Percentiles rank a stretch among this genome's conserved stretches.
Conservation (phyloP, 2,888 invertebrate species). For the Tuberolachnus salignus region DNA sequence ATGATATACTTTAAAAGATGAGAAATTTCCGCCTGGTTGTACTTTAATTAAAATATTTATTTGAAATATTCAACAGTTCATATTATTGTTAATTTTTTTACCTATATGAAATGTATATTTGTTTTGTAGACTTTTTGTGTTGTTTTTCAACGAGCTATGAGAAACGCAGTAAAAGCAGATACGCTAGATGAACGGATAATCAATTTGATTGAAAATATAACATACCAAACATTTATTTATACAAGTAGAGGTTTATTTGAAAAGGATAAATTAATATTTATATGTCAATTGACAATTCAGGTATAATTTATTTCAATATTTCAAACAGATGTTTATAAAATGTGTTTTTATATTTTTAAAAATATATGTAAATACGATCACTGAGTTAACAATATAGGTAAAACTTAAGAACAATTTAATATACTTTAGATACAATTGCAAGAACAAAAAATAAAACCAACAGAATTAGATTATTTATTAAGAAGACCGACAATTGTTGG, state of each 20-base stretch:
- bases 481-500: constrained; percentile 81
- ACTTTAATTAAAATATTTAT: neutral
- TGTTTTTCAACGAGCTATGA: constrained; percentile 86
- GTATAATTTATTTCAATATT: constrained; percentile 62
- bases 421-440: constrained; percentile 69
- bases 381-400: no score
- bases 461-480: constrained; percentile 85
- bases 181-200: constrained; percentile 75
- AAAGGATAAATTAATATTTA: constrained; percentile 87
- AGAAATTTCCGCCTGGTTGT: neutral
- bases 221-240: constrained; percentile 84
- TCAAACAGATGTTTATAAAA: neutral
- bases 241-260: constrained; percentile 91
- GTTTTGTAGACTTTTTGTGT: constrained; percentile 77
- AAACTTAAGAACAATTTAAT: neutral
- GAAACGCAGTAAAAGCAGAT: constrained; percentile 71
- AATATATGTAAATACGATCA: no score
- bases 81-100: no score
- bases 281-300: constrained; percentile 84
- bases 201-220: constrained; percentile 85
- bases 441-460: constrained; percentile 72
- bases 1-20: no score
- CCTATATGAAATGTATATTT: neutral
- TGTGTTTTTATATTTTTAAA: neutral
- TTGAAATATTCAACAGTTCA: no score